Base-by-base conservation (phyloP, 2,797 vertebrate species). In the Schizopygopsis malacanthus region DNA sequence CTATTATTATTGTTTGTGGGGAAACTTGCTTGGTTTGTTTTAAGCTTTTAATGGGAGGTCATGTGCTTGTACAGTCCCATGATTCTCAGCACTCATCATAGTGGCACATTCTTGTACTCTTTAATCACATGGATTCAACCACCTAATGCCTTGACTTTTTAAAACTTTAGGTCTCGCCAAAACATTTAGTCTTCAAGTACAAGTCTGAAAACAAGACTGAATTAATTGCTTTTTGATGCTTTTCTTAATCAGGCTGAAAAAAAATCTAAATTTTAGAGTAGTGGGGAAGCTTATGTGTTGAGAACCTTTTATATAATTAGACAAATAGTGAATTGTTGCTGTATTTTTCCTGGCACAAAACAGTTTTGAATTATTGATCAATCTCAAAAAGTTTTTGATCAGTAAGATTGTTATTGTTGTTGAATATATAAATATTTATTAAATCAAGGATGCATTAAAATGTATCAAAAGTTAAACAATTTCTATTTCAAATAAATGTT, bases 21-120 rank as follows among this genome's bases (percentile, higher is more conserved):
- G 15, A 37, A 76, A 59, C 41, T 37, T 83, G n/a, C 43, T 65
- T 76, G 9, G 37, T 47, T 59, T 52, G 47, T 76, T 39, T 25
- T 52, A n/a, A 81, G 45, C 70, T 63, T 81, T 54, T 12, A 67
- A 81, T 56, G 79, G 88, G 83, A 90, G 91, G 87, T 93, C 91
- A 92, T 93, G 92, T 92, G 92, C 84, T 81, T 85, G 22, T 85
- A 39, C 80, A 63, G 86, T 93, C 92, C 90, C 39, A 79, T 91
- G 91, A 92, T 90, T 89, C 20, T 33, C 85, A 41, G n/a, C 85
- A 87, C 79, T 89, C 86, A 61, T 70, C 22, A 67, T 80, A 70
- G 85, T 56, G 71, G 81, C 70, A 86, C 81, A 72, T 89, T 90
- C 43, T 86, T 91, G 90, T 90, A 82, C 84, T 83, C 82, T 86